Evolutionary conservation across 2,113 vertebrate genomes (phyloP), one percentile per base, ranked within the genome.

Genomic region (Rhinopomastus cyanomelas): DNA sequence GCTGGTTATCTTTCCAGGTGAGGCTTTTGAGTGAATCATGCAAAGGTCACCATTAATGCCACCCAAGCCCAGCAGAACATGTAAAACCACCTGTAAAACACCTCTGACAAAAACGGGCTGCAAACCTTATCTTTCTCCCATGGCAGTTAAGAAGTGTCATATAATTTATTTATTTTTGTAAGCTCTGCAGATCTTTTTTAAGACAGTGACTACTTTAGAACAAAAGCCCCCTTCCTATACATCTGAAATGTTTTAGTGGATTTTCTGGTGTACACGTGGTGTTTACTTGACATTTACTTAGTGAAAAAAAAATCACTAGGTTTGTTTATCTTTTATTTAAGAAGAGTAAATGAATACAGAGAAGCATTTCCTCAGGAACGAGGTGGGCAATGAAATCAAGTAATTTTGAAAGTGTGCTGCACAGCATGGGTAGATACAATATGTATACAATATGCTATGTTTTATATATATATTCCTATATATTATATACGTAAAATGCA

Each of bases 61-160:
- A 87, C 52, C 89, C 82, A 93, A 91, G 73, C 73, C 83, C 36
- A 91, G 92, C 90, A 87, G 78, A 81, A 81, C 67, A 62, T 22
- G 36, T 52, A 74, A 93, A 94, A 78, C 25, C 79, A 88, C 71
- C 89, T 92, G 42, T 65, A 93, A 88, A 77, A 53, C 72, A 81
- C 74, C 75, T 88, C 82, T 91, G 87, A 91, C 37, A 87, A 69
- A 87, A 88, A 39, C 6, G 16, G 19, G 15, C 46, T 53, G 22
- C 29, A 56, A 92, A 53, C 29, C 26, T 88, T 87, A 36, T 26
- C 68, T 86, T 90, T 84, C 25, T 76, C 30, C 30, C 12, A 2
- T 25, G 57, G 51, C 32, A 59, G 14, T 85, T 78, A 39, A 52
- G 27, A 61, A 59, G 36, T 46, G 25, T 21, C 60, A 11, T 21